phyloP scores from a whole-genome alignment of 1,140 invertebrate genomes.

The Aphaenogaster ashmeadi region DNA sequence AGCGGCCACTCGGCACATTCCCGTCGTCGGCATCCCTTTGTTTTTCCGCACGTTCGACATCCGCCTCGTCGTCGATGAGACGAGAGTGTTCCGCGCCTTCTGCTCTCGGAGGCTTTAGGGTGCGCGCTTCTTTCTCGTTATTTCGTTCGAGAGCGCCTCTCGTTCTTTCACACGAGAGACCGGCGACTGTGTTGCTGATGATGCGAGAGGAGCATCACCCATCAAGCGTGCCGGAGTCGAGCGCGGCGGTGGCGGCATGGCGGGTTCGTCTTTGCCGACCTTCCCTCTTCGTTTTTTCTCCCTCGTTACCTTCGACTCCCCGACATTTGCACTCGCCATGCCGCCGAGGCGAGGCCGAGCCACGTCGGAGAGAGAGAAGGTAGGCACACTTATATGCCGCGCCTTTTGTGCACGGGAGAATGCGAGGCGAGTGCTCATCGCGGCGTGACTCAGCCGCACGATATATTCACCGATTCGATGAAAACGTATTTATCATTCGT shows the following conservation, averaged over 20 bases:
- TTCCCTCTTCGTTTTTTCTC: constrained; percentile 51
- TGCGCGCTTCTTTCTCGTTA: constrained; percentile 39
- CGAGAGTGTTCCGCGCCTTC: constrained; percentile 4
- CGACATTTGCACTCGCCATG: constrained; percentile 72
- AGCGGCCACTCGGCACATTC: background rate
- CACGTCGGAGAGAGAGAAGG: constrained; percentile 38
- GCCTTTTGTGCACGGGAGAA: constrained; percentile 71
- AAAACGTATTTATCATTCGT: constrained; percentile 70
- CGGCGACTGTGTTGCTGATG: constrained; percentile 64
- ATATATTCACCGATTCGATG: constrained; percentile 71
- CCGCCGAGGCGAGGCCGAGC: constrained; percentile 16
- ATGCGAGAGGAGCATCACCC: constrained; percentile 70
- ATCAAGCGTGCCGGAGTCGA: constrained; percentile 58
- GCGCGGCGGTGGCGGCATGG: constrained; percentile 23
- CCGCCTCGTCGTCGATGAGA: constrained; percentile 12
- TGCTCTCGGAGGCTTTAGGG: constrained; percentile 35
- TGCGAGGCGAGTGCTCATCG: constrained; percentile 63
- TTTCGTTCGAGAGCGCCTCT: constrained; percentile 41
- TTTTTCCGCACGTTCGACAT: constrained; percentile 37
- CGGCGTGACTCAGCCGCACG: constrained; percentile 69
- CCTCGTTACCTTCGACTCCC: constrained; percentile 74
- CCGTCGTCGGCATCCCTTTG: constrained; percentile 32
- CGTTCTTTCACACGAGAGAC: constrained; percentile 54
- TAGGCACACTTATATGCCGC: constrained; percentile 66
- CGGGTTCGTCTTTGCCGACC: constrained; percentile 26